Base-by-base conservation (phyloP, 2,888 invertebrate species). In the Muschampia staudingeri region DNA sequence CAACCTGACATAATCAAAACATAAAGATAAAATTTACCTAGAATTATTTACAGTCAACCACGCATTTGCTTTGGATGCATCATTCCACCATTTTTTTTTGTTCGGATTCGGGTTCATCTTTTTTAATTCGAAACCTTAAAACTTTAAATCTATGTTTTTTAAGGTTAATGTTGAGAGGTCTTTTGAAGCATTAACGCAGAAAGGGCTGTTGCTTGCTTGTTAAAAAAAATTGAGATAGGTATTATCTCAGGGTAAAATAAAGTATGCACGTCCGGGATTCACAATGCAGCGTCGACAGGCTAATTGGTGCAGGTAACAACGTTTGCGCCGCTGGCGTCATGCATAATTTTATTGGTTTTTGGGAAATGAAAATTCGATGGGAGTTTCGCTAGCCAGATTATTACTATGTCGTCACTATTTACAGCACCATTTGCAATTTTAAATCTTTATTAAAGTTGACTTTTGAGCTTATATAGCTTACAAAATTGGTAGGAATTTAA, bases 231-330 rank as follows among this genome's bases (percentile, higher is more conserved):
- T 56, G 2, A 56, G 19, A 34, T 34, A 34, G 34, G 61, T 65
- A 40, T 75, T 25, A 19, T 65, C 37, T 76, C 82, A 84, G 86
- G 80, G 80, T 80, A 40, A 40, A 61, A 14, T 16, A 42, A 30
- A 34, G 44, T 42, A 75, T 75, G n/a, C 83, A 83, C 87, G 89
- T 87, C 89, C 88, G 86, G 89, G 91, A 93, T 93, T 93, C 90
- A 92, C 92, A 92, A 92, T 93, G 91, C 91, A 92, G 91, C 91
- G 88, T 85, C 89, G 87, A 79, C 90, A 89, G 12, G 87, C 92
- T 94, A 94, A 94, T 94, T 94, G 93, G 92, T 91, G 89, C 92
- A 91, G 91, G 92, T 93, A 93, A 93, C 93, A 91, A 89, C 92
- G 92, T 94, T 61, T 91, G 91, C 88, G 85, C 84, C 78, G 40